These are phyloP conservation scores for Rhaphigaster nebulosa DNA, from an alignment of 2,888 invertebrate species.

Conservation along the genomic window DNA sequence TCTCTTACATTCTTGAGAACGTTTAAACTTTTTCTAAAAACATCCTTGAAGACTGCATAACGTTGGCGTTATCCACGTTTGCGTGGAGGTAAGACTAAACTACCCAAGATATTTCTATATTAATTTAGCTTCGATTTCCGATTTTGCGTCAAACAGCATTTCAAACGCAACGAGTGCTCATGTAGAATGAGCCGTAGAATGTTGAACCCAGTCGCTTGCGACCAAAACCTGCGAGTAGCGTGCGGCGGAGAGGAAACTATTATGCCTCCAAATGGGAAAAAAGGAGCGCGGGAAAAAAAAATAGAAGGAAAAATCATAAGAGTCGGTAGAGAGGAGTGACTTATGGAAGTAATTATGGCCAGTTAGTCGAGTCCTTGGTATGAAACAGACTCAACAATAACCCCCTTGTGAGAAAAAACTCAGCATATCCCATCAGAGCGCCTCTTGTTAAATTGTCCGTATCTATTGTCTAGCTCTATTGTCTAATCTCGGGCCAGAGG, in stretches of 20 bases:
- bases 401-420: conserved; percentile 18
- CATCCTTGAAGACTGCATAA: too few species aligned
- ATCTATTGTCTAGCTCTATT: conserved; percentile 15
- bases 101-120: too few species aligned
- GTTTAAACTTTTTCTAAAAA: too few species aligned
- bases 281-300: conserved; percentile 1
- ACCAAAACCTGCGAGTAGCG: neutral
- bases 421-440: neutral
- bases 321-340: conserved; percentile 37
- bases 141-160: too few species aligned
- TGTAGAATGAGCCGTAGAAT: neutral
- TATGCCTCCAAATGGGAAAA: neutral
- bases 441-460: conserved; percentile 14
- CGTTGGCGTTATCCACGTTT: too few species aligned
- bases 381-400: conserved; percentile 50
- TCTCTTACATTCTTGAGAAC: too few species aligned
- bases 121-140: too few species aligned
- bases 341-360: conserved; percentile 54
- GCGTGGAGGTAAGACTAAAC: too few species aligned
- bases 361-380: conserved; percentile 49
- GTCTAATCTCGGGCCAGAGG: neutral
- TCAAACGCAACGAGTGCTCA: neutral
- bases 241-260: conserved; percentile 23
- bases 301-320: conserved; percentile 26
- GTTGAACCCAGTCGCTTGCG: neutral